Percentiles rank a stretch among this genome's conserved stretches.
These are phyloP conservation scores for Gobiocypris rarus DNA, from an alignment of 2,113 vertebrate genomes.

Conservation along the genomic window DNA sequence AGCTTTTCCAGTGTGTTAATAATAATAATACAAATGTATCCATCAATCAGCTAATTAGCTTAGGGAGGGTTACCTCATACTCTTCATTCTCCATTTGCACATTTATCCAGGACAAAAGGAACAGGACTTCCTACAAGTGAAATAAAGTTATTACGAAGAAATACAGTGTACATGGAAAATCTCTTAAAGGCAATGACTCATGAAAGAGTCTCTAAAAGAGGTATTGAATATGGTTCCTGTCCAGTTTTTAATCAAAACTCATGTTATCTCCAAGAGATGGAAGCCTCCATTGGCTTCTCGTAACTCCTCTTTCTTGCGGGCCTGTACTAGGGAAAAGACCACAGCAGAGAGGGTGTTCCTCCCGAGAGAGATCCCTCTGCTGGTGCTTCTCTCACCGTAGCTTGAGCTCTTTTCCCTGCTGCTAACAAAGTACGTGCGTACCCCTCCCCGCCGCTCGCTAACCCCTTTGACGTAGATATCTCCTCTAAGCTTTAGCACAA, in stretches of 20 bases:
- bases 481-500: constrained; percentile 85
- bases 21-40: neutral
- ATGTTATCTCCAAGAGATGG: constrained; percentile 62
- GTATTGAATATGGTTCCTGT: neutral
- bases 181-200: neutral
- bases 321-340: constrained; percentile 88
- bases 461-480: constrained; percentile 89
- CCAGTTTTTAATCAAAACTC: constrained; percentile 5
- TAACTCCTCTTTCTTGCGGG: constrained; percentile 86
- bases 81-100: neutral
- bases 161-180: neutral
- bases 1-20: neutral
- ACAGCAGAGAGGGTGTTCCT: constrained; percentile 88
- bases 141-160: neutral
- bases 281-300: constrained; percentile 80
- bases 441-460: constrained; percentile 88
- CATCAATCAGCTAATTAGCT: neutral
- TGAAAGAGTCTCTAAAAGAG: constrained; percentile 1
- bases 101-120: neutral
- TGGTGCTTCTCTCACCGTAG: constrained; percentile 76
- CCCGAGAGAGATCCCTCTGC: constrained; percentile 78
- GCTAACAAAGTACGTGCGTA: constrained; percentile 89
- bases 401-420: constrained; percentile 76
- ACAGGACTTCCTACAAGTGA: neutral
- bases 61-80: neutral